Conservation (phyloP, 2,113 vertebrate species). For the Thomomys bottae region DNA sequence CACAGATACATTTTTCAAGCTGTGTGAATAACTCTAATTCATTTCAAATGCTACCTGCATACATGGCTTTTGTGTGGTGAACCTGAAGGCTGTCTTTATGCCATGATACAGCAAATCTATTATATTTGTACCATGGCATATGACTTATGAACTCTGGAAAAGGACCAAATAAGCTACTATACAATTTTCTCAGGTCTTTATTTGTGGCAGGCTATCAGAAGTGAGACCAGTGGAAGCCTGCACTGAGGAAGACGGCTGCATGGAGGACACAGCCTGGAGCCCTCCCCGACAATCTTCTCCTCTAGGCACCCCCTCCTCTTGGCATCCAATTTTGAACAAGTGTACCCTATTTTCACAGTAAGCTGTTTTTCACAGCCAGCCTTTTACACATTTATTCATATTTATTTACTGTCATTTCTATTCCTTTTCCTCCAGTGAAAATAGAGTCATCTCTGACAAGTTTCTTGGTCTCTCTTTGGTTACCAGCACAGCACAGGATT, state of each 20-base stretch:
- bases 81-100: not conserved
- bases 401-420: not conserved
- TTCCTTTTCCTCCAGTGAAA: not conserved
- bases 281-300: not conserved
- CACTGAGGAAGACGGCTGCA: not conserved
- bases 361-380: not conserved
- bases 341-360: accelerated
- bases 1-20: not conserved
- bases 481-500: no score
- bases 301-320: no score
- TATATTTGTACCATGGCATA: not conserved
- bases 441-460: not conserved
- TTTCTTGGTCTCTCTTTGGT: not conserved
- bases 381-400: not conserved
- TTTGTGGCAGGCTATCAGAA: not conserved
- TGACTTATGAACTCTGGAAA: not conserved
- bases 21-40: not conserved
- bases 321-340: not conserved
- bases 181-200: not conserved
- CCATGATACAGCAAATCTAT: not conserved
- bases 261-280: no score
- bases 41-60: not conserved
- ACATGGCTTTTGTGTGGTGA: not conserved
- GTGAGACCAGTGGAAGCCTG: not conserved
- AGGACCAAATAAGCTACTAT: not conserved